phyloP scores from a whole-genome alignment of 1,140 invertebrate species.

The Pararge aegeria region DNA sequence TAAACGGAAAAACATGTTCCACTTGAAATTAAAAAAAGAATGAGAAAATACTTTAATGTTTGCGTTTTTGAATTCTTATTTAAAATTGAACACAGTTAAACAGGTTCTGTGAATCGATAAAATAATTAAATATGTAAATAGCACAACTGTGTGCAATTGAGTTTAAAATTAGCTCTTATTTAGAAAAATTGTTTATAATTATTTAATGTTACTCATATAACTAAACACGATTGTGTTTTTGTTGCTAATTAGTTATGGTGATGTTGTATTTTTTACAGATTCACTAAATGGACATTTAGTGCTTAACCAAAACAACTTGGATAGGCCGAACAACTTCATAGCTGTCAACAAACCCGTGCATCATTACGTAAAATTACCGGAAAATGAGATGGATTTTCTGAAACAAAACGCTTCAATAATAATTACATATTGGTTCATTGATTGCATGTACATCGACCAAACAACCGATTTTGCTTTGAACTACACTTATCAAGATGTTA shows the following conservation, averaged over 20 bases:
- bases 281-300: constrained; percentile 83
- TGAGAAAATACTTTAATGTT: too few relatives aligned
- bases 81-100: too few relatives aligned
- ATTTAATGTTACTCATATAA: too few relatives aligned
- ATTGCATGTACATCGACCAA: constrained; percentile 86
- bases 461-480: constrained; percentile 81
- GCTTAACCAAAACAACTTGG: constrained; percentile 82
- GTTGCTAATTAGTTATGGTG: not conserved
- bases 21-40: too few relatives aligned
- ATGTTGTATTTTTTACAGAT: constrained; percentile 64
- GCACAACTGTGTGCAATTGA: not conserved
- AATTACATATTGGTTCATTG: constrained; percentile 88
- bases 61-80: too few relatives aligned
- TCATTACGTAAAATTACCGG: constrained; percentile 81
- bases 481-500: constrained; percentile 83
- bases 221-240: too few relatives aligned
- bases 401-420: constrained; percentile 82
- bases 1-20: too few relatives aligned
- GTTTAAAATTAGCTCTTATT: not conserved
- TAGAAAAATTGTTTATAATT: not conserved
- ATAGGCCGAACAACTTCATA: constrained; percentile 80
- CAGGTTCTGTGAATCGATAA: too few relatives aligned
- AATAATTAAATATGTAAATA: too few relatives aligned
- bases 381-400: constrained; percentile 82
- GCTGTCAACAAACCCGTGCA: constrained; percentile 81